Conservation (phyloP, 2,888 invertebrate genomes). For the Crioceris asparagi region DNA sequence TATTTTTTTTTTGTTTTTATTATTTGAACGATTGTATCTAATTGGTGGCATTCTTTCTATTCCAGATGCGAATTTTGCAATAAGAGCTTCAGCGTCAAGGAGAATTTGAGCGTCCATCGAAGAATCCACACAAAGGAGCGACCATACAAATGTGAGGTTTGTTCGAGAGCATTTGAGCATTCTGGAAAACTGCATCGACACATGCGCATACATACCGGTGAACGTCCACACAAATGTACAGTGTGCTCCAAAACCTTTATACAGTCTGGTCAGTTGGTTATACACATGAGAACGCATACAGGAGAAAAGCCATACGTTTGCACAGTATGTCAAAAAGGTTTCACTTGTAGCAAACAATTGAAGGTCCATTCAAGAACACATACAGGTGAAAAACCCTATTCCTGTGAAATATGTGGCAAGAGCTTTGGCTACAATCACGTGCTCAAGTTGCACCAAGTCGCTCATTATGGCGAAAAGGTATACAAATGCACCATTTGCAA, state of each 20-base stretch:
- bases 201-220: conserved; percentile 84
- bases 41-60: not conserved
- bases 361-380: conserved; percentile 87
- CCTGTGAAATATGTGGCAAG: conserved; percentile 83
- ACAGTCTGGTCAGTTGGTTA: conserved; percentile 82
- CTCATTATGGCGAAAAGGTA: conserved; percentile 84
- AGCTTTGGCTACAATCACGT: conserved; percentile 89
- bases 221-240: conserved; percentile 79
- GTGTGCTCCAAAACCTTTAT: conserved; percentile 85
- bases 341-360: conserved; percentile 84
- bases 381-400: conserved; percentile 84
- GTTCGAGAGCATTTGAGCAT: conserved; percentile 81
- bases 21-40: not conserved
- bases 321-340: conserved; percentile 76
- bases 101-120: conserved; percentile 80
- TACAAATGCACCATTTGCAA: conserved; percentile 89
- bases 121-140: conserved; percentile 87
- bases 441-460: conserved; percentile 71
- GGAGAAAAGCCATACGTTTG: conserved; percentile 75
- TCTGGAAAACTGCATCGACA: conserved; percentile 83
- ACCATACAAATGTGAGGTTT: conserved; percentile 81
- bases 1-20: conserved; percentile 1
- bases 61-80: conserved; percentile 72
- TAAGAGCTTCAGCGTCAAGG: conserved; percentile 87
- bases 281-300: conserved; percentile 83